These are phyloP conservation scores for Serripes groenlandicus DNA, from an alignment of 2,888 invertebrate genomes.

Conservation along the genomic window DNA sequence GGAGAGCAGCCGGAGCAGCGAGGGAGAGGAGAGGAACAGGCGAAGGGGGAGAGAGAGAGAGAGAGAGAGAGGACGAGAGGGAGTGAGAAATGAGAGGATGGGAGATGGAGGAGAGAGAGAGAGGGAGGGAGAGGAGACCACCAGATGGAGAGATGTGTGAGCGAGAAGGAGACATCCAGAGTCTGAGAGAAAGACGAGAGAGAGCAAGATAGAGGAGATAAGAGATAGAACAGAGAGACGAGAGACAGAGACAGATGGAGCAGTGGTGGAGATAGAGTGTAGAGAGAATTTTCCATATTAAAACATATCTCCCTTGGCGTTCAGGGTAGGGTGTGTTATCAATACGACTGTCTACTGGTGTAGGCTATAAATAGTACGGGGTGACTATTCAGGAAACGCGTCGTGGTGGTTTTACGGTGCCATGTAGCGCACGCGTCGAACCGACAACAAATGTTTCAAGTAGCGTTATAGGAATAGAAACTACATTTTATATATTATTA, in stretches of 20 bases:
- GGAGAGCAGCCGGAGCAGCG: not conserved
- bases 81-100: not conserved
- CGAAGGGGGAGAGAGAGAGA: conserved; percentile 20
- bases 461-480: too few species aligned
- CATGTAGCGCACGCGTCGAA: too few species aligned
- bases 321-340: too few species aligned
- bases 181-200: conserved; percentile 2
- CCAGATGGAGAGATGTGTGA: not conserved
- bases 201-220: conserved; percentile 3
- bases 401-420: too few species aligned
- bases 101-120: conserved; percentile 22
- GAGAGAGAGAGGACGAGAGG: conserved; percentile 15
- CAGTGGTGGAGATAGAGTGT: too few species aligned
- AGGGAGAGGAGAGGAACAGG: conserved; percentile 3
- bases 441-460: too few species aligned
- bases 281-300: too few species aligned
- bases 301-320: too few species aligned
- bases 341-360: too few species aligned
- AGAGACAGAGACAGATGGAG: not conserved
- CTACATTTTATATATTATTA: too few species aligned
- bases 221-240: not conserved
- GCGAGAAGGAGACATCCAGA: conserved; percentile 14
- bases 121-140: conserved; percentile 6
- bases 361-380: too few species aligned
- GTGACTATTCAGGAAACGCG: too few species aligned